Conservation (phyloP, 64 coral and sea anemone genomes). For the Porites australiensis region DNA sequence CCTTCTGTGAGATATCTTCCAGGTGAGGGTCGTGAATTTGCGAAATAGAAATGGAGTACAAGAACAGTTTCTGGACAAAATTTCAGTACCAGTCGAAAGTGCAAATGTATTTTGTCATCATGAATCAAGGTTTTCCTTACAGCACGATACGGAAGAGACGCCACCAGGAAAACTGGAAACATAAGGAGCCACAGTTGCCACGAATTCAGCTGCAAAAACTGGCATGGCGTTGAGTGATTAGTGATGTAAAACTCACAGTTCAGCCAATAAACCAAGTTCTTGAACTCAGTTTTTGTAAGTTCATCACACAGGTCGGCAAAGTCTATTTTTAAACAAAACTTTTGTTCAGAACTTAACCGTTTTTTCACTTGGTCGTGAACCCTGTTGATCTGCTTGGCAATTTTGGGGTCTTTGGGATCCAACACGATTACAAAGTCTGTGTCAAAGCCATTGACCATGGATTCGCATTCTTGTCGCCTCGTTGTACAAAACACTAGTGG, state of each 20-base stretch:
- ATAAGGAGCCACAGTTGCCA: slow-evolving; percentile 24
- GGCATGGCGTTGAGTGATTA: slow-evolving; percentile 46
- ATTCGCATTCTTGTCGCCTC: slow-evolving; percentile 19
- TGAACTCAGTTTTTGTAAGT: not conserved
- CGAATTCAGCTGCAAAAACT: not conserved
- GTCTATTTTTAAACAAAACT: slow-evolving; percentile 40
- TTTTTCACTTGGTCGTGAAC: not conserved
- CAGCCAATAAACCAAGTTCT: slow-evolving; percentile 39
- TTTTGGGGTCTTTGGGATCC: not conserved
- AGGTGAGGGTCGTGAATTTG: slow-evolving; percentile 22
- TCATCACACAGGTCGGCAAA: slow-evolving; percentile 10
- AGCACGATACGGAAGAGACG: slow-evolving; percentile 49
- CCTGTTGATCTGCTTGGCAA: not conserved
- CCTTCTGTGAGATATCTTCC: slow-evolving; percentile 31
- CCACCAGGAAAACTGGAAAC: slow-evolving; percentile 41
- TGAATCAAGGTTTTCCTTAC: not conserved
- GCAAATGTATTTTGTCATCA: slow-evolving; percentile 41
- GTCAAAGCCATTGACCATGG: slow-evolving; percentile 24
- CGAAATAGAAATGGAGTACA: slow-evolving; percentile 36
- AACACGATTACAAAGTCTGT: slow-evolving; percentile 41
- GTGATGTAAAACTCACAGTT: slow-evolving; percentile 46
- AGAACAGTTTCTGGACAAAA: slow-evolving; percentile 42
- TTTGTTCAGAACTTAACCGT: not conserved
- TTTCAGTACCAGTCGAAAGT: not conserved
- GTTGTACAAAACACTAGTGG: slow-evolving; percentile 24